These are phyloP conservation scores for Thecocarcelia acutangulata DNA, from an alignment of 2,888 invertebrate species.

Conservation along the genomic window DNA sequence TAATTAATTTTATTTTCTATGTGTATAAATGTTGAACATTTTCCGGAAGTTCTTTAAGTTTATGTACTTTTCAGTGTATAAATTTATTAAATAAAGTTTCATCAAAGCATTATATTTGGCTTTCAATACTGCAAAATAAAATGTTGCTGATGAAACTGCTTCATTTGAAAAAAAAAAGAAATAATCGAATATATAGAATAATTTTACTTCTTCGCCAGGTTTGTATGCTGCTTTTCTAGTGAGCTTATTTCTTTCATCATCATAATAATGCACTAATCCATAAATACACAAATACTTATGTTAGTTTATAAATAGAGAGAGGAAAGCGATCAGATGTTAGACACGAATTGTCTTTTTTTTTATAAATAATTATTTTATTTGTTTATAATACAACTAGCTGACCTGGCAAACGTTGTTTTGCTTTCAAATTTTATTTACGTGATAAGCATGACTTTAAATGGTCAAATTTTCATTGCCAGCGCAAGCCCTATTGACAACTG, in stretches of 20 bases:
- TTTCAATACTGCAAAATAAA: conserved; percentile 48
- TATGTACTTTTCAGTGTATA: conserved; percentile 61
- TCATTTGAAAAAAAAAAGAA: conserved; percentile 24
- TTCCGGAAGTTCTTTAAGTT: conserved; percentile 75
- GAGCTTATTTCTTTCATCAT: conserved; percentile 4
- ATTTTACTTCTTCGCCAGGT: conserved; percentile 39
- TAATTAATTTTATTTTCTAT: conserved; percentile 42
- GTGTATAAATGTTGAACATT: conserved; percentile 79
- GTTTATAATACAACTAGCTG: too few species aligned
- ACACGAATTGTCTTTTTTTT: background rate
- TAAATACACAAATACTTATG: background rate
- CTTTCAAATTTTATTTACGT: too few species aligned
- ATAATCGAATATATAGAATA: background rate
- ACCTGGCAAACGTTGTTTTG: too few species aligned
- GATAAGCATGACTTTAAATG: too few species aligned
- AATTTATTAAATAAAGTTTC: conserved; percentile 49
- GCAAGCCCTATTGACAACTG: too few species aligned
- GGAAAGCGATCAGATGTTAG: conserved; percentile 41
- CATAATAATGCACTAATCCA: background rate
- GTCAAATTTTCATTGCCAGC: too few species aligned
- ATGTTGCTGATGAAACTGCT: conserved; percentile 57
- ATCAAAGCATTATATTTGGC: conserved; percentile 58
- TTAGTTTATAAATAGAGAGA: background rate
- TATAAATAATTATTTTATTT: too few species aligned
- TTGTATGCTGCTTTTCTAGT: conserved; percentile 63